phyloP scores from a whole-genome alignment of 2,797 vertebrate genomes.

The Rhynchonycteris naso region DNA sequence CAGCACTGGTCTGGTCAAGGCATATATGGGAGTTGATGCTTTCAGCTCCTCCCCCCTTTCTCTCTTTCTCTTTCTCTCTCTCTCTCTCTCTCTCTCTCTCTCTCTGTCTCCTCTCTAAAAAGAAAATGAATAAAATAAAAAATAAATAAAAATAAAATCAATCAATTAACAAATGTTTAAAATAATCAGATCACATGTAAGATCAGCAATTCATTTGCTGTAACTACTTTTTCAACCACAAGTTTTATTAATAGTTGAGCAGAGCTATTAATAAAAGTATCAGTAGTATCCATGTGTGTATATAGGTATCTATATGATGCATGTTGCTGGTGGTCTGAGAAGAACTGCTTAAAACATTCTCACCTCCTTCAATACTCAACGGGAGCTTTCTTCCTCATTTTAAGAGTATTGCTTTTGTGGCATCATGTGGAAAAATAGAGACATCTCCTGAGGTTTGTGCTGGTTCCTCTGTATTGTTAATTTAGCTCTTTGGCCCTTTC shows the following conservation, averaged over 20 bases:
- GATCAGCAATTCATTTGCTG: not conserved
- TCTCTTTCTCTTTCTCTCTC: no score
- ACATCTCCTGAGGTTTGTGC: not conserved
- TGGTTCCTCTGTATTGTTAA: not conserved
- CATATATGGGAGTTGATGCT: no score
- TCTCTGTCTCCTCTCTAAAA: no score
- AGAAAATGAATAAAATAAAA: no score
- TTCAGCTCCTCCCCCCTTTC: no score
- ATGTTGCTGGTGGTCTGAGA: not conserved
- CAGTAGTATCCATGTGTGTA: not conserved
- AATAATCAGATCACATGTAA: not conserved
- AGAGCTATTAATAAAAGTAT: not conserved
- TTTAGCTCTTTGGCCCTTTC: not conserved
- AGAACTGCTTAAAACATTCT: not conserved
- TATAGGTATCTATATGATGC: not conserved
- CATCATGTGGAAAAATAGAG: not conserved
- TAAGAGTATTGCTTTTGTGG: not conserved
- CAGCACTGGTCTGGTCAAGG: no score
- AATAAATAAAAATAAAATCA: no score
- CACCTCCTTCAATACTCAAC: not conserved
- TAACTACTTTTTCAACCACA: not conserved
- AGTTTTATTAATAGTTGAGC: not conserved
- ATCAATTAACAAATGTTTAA: not conserved
- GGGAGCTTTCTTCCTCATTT: not conserved
- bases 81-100: no score